phyloP scores from a whole-genome alignment of 2,797 vertebrate genomes.

The Fundulus diaphanus region DNA sequence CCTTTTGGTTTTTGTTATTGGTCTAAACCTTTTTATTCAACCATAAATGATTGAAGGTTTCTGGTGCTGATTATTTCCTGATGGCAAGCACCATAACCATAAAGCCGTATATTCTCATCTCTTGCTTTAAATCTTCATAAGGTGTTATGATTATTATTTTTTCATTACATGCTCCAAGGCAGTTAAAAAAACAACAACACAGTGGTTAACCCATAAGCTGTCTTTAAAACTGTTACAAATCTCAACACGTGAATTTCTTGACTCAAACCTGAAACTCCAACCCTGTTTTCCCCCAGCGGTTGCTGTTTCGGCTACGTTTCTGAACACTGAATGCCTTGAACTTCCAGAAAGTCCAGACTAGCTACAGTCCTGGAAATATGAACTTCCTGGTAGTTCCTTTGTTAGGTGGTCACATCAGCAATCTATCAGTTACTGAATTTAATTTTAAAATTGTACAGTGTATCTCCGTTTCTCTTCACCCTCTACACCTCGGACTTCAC shows the following conservation, averaged over 20 bases:
- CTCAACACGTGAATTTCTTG: background rate
- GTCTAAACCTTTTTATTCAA: background rate
- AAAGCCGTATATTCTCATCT: background rate
- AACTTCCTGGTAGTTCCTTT: background rate
- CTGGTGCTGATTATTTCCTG: background rate
- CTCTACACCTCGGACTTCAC: too few species aligned
- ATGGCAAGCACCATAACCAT: background rate
- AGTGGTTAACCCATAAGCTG: background rate
- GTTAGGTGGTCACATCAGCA: background rate
- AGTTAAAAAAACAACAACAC: background rate
- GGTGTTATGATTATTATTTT: too few species aligned
- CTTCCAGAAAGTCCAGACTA: background rate
- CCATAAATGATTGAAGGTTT: background rate
- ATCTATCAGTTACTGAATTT: background rate
- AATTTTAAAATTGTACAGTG: background rate
- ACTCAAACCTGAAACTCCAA: background rate
- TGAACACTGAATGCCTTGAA: background rate
- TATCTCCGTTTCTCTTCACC: too few species aligned
- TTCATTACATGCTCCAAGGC: background rate
- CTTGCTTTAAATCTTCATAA: background rate
- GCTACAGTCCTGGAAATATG: background rate
- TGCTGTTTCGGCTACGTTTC: background rate
- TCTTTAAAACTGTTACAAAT: background rate
- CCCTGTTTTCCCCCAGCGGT: background rate
- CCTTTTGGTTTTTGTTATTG: background rate